Evolutionary conservation across 1,140 invertebrate species (phyloP).

Genomic region (Pentalonia nigronervosa): DNA sequence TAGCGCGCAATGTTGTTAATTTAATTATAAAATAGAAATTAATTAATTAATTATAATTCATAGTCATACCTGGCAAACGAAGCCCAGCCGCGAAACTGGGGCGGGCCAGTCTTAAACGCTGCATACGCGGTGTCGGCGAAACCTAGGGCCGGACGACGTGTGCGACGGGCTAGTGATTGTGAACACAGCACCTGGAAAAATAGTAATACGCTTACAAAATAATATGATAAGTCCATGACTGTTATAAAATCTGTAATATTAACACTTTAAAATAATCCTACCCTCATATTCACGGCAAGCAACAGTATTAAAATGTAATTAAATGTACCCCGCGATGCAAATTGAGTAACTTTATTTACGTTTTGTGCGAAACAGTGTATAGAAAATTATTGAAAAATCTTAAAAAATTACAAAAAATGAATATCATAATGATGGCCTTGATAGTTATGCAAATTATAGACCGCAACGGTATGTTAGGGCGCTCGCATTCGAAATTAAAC

Average conservation of each 20-base stretch:
- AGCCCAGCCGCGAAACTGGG: constrained; percentile 70
- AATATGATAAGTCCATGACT: too few species aligned
- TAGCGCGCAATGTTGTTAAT: neutral
- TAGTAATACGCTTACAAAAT: neutral
- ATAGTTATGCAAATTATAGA: neutral
- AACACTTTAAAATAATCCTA: neutral
- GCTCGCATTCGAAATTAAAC: neutral
- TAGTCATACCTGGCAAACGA: constrained; percentile 66
- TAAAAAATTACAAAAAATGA: neutral
- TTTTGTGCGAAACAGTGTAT: neutral
- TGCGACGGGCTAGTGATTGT: constrained; percentile 73
- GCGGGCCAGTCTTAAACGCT: constrained; percentile 76
- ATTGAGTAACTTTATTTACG: neutral
- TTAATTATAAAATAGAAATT: neutral
- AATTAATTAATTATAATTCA: neutral
- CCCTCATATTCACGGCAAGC: neutral
- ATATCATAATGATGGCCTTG: neutral
- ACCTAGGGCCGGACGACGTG: constrained; percentile 72
- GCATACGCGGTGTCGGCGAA: constrained; percentile 78
- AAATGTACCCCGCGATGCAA: neutral
- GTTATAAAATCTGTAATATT: neutral
- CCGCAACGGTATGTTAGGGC: neutral
- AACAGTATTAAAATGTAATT: neutral
- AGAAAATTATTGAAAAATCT: neutral
- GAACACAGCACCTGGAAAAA: constrained; percentile 68